phyloP scores from a whole-genome alignment of 2,113 vertebrate species.

The Hypanus sabinus region DNA sequence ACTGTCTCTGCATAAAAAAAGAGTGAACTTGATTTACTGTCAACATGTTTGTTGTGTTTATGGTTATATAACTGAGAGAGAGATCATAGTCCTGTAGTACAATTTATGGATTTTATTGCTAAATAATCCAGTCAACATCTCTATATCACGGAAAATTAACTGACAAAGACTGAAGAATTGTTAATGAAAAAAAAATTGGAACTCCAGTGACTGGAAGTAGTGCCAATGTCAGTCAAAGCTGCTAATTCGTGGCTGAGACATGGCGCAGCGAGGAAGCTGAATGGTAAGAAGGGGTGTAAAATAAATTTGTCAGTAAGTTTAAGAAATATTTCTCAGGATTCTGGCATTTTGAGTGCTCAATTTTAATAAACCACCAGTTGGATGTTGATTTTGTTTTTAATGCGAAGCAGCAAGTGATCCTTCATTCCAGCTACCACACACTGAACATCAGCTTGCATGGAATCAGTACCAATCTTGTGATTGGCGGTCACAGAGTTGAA shows the following conservation, averaged over 20 bases:
- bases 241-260: constrained; percentile 17
- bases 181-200: too few species aligned
- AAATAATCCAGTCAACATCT: background rate
- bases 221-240: background rate
- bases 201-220: background rate
- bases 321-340: constrained; percentile 24
- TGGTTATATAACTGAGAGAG: background rate
- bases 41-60: background rate
- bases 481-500: constrained; percentile 1
- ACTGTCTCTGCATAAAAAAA: background rate
- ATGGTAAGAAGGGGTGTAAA: background rate
- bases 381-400: constrained; percentile 12
- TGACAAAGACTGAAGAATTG: background rate
- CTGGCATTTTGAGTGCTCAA: constrained; percentile 18
- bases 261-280: background rate
- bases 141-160: background rate
- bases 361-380: constrained; percentile 33
- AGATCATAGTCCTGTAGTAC: background rate
- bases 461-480: constrained; percentile 10
- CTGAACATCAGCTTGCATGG: background rate
- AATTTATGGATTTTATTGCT: background rate
- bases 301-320: constrained; percentile 26
- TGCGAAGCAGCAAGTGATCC: background rate
- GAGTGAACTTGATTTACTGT: background rate
- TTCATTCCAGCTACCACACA: background rate